phyloP scores from a whole-genome alignment of 2,888 invertebrate genomes.

The Diarsia rubi region DNA sequence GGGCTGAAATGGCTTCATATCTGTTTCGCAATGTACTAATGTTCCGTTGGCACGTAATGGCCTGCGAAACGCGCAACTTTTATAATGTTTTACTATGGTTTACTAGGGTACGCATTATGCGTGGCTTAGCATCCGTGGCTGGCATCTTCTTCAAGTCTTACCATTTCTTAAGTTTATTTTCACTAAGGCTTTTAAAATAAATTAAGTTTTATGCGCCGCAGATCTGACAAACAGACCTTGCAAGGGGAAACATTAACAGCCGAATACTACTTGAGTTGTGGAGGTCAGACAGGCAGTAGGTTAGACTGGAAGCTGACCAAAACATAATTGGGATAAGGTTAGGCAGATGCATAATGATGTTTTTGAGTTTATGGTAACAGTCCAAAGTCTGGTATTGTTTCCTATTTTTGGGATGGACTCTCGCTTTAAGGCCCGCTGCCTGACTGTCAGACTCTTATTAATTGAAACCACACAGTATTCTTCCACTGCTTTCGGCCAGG shows the following conservation, averaged over 20 bases:
- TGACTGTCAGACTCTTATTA: background rate
- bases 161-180: background rate
- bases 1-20: conserved; percentile 68
- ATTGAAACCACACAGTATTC: background rate
- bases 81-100: conserved; percentile 17
- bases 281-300: too few relatives aligned
- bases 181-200: too few relatives aligned
- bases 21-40: conserved; percentile 67
- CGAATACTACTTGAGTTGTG: too few relatives aligned
- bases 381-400: background rate
- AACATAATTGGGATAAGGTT: too few relatives aligned
- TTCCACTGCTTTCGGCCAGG: background rate
- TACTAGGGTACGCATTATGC: conserved; percentile 26
- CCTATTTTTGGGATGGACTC: background rate
- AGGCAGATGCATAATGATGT: background rate
- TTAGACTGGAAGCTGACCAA: too few relatives aligned
- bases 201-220: background rate
- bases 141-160: background rate
- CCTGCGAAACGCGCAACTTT: conserved; percentile 68
- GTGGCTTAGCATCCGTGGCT: conserved; percentile 1
- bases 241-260: too few relatives aligned
- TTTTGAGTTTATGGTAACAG: background rate
- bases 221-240: too few relatives aligned
- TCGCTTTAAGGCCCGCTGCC: too few relatives aligned
- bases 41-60: conserved; percentile 66